Percentiles rank a stretch among this genome's conserved stretches.
Conservation (phyloP, 2,113 vertebrate species). For the Harpagus bidentatus region DNA sequence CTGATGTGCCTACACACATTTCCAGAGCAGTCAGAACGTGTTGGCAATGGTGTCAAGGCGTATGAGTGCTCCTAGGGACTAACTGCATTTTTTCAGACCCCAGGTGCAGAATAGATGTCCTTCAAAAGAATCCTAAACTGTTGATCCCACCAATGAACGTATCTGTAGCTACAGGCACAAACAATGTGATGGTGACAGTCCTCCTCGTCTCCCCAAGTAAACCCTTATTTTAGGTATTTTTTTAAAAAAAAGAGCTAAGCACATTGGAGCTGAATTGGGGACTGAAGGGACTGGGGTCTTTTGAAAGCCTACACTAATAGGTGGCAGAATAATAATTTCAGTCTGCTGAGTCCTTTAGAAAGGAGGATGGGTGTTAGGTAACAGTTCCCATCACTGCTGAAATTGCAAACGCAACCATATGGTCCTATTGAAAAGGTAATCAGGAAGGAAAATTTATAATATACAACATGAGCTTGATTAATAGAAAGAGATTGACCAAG, state of each 20-base stretch:
- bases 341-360: background rate
- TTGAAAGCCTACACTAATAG: background rate
- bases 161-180: background rate
- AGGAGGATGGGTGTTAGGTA: background rate
- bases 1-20: background rate
- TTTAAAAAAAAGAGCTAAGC: background rate
- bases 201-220: background rate
- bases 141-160: background rate
- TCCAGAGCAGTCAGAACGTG: background rate
- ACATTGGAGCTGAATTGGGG: background rate
- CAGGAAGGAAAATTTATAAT: background rate
- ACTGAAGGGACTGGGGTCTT: background rate
- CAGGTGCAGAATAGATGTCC: background rate
- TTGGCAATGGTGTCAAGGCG: background rate
- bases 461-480: background rate
- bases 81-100: background rate
- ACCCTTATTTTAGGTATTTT: background rate
- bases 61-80: background rate
- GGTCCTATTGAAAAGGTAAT: background rate
- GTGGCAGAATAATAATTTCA: background rate
- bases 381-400: background rate
- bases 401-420: background rate
- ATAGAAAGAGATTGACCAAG: background rate
- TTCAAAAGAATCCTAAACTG: background rate
- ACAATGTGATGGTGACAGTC: background rate